phyloP scores from a whole-genome alignment of 2,797 vertebrate species.

The Catostomus latipinnis region DNA sequence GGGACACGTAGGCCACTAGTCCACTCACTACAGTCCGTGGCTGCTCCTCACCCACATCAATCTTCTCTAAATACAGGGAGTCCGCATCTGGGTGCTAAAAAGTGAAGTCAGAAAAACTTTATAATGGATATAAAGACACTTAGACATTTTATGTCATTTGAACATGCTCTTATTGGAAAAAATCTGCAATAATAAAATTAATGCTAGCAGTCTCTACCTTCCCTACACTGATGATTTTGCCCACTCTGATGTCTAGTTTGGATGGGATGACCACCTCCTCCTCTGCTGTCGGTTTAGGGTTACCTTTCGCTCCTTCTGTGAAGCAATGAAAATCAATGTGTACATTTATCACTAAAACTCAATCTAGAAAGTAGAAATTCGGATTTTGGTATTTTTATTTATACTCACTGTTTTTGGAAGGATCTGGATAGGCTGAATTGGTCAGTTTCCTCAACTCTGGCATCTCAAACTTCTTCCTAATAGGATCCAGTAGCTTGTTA shows the following conservation, averaged over 20 bases:
- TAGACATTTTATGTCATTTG: background rate
- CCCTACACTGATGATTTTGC: conserved; percentile 89
- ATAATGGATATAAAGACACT: no score
- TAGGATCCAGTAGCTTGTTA: conserved; percentile 92
- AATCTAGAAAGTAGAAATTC: background rate
- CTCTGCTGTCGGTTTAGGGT: conserved; percentile 77
- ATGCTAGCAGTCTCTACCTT: conserved; percentile 76
- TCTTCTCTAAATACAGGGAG: conserved; percentile 91
- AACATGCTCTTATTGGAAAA: background rate
- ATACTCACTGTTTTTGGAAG: conserved; percentile 87
- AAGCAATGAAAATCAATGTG: conserved; percentile 22
- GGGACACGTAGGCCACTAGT: conserved; percentile 88
- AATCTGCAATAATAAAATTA: background rate
- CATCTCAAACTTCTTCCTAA: conserved; percentile 91
- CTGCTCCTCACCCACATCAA: conserved; percentile 90
- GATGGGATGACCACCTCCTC: conserved; percentile 86
- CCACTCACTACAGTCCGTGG: conserved; percentile 94
- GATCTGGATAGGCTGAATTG: conserved; percentile 84
- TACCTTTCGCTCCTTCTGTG: conserved; percentile 81
- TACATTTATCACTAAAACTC: background rate
- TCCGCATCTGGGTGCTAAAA: conserved; percentile 93
- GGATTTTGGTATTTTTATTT: background rate
- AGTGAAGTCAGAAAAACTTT: background rate
- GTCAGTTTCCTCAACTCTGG: conserved; percentile 88
- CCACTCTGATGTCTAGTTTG: conserved; percentile 92